Evolutionary conservation across 2,797 vertebrate genomes (phyloP), one percentile per base, ranked within the genome.

Genomic region (Manis crassicaudata): DNA sequence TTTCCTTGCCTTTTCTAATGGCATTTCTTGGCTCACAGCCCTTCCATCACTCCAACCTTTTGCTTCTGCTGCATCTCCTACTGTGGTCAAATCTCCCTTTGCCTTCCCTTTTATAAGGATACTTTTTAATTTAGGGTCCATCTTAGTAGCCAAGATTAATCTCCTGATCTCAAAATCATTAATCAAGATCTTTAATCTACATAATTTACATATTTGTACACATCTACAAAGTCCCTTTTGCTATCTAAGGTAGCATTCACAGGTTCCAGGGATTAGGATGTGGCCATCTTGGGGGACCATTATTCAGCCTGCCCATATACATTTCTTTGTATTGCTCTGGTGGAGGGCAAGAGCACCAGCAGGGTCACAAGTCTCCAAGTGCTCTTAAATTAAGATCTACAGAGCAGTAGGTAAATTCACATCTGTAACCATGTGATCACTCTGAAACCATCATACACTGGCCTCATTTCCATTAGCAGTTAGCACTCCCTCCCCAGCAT

Each of bases 31-130:
- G 46, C 73, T 75, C 46, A 35, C 16, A 40, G 54, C 10, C 46
- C 70, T 93, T 92, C 29, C 8, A 63, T 89, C 40, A 92, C 37
- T 70, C 76, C 12, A 46, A 63, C 56, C 32, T 82, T 63, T 80
- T 70, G 56, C 60, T 92, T 85, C 81, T 81, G 43, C 58, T 56
- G 7, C 62, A 68, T 46, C 7, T 56, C 32, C 70, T 70, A 9
- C n/a, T 90, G 40, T 83, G 76, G 77, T 92, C 92, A 62, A 63
- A 54, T 63, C 37, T 82, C 86, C n/a, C 67, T 92, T 82, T 54
- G 58, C 52, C 52, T 75, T 46, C 35, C 56, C n/a, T 86, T 29
- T 81, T 62, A 50, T 54, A 62, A 68, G 32, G 81, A 81, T 23
- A 89, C 37, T 40, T 65, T n/a, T 90, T 65, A 60, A 76, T 11